Evolutionary conservation across 2,888 invertebrate genomes (phyloP), one percentile per base, ranked within the genome.

Genomic region (Scaptomyza polygonia): DNA sequence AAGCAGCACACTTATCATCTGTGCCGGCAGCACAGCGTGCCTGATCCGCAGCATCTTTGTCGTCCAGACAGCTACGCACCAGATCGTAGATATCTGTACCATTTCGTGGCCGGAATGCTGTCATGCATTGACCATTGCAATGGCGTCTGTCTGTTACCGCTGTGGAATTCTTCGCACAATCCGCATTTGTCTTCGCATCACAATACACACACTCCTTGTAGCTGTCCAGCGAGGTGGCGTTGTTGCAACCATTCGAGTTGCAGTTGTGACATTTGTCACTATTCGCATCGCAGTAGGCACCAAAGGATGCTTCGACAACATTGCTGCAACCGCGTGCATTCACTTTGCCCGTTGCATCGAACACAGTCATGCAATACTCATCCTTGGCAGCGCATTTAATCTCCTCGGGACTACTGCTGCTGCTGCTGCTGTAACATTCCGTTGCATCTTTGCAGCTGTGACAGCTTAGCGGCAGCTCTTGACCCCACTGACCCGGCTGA

Each of bases 171-270:
- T 18, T 9, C 2, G 54, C 59, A 45, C 91, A 91, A 3, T 86
- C 57, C 0, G 39, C 9, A 43, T 86, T 82, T 0, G 16, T 32
- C 8, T 54, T 48, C 1, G 75, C 62, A 52, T 90, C 81, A 32
- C 90, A 91, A 43, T 79, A 85, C 18, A 91, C 27, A 59, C 91
- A 91, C 4, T 83, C 77, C 7, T 72, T 55, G 57, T 89, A 91
- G 40, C 70, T 75, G 4, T 30, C 56, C 16, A 75, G 43, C 0
- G 72, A 55, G 0, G 6, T 39, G 12, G 89, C 90, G 0, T 12
- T 74, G 58, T 91, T 91, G 67, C 90, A 91, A 1, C 69, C 57
- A 48, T 90, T 89, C 3, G 90, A 91, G 64, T 89, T 90, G 64
- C 90, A 91, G 43, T 89, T 88, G 57, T 72, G 83, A 54, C 90